These are phyloP conservation scores for Simalia tracyae DNA, from an alignment of 2,797 vertebrate genomes.

Conservation along the genomic window DNA sequence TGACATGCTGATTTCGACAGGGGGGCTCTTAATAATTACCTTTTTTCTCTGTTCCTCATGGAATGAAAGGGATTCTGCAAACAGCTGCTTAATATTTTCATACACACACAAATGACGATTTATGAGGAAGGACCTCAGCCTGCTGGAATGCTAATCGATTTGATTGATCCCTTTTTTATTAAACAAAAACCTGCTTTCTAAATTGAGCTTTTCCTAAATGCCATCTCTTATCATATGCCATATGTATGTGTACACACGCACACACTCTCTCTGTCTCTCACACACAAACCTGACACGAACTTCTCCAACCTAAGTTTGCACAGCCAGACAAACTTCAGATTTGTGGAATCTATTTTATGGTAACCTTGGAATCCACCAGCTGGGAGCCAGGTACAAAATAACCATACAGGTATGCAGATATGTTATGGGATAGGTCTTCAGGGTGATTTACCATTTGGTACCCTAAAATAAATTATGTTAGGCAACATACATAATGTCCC, in stretches of 20 bases:
- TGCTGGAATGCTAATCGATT: conserved; percentile 70
- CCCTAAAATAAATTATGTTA: not conserved
- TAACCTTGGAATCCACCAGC: not conserved
- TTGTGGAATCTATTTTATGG: not conserved
- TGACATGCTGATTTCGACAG: conserved; percentile 37
- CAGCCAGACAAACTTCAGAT: not conserved
- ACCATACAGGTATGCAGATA: not conserved
- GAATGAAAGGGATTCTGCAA: conserved; percentile 51
- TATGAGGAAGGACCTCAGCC: conserved; percentile 57
- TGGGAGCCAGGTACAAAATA: not conserved
- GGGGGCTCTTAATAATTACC: conserved; percentile 49
- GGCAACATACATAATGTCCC: not conserved
- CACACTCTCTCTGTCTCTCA: not conserved
- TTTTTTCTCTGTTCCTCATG: conserved; percentile 49
- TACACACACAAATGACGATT: conserved; percentile 55
- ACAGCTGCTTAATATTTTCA: conserved; percentile 59
- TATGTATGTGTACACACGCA: not conserved
- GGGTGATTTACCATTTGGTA: not conserved
- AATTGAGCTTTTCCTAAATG: conserved; percentile 61
- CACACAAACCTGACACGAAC: too few species aligned
- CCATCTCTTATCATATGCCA: conserved; percentile 9
- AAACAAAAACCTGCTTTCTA: conserved; percentile 75
- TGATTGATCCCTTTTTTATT: conserved; percentile 75
- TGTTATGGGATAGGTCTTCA: not conserved
- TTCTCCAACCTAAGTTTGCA: not conserved